These are phyloP conservation scores for Philhelius pedissequus DNA, from an alignment of 2,888 invertebrate genomes.

Conservation along the genomic window DNA sequence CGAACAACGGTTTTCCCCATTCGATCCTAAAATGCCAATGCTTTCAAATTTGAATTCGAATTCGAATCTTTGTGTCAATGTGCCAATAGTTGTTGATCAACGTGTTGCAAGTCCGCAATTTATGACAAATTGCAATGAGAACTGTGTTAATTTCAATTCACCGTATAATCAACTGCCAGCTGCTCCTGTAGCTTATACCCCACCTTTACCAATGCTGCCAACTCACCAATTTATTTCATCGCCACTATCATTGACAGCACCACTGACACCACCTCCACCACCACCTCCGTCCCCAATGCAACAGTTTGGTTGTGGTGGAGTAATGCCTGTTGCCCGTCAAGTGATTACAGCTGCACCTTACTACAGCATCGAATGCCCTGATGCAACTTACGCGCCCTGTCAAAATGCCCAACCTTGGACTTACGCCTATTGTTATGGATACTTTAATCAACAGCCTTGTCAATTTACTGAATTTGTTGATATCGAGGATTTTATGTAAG, in stretches of 20 bases:
- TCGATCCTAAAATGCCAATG: constrained; percentile 34
- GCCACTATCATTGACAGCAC: background rate
- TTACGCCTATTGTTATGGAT: constrained; percentile 84
- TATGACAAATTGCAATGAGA: constrained; percentile 48
- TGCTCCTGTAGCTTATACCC: constrained; percentile 60
- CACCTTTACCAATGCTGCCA: constrained; percentile 21
- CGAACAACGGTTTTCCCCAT: constrained; percentile 21
- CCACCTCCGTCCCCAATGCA: background rate
- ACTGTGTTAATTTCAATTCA: constrained; percentile 67
- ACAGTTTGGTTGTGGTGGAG: constrained; percentile 33
- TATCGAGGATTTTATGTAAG: constrained; percentile 89
- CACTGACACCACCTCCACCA: background rate
- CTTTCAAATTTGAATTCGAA: background rate
- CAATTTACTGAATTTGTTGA: constrained; percentile 84
- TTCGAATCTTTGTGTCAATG: constrained; percentile 10
- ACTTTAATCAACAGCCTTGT: constrained; percentile 82
- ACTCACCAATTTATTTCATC: constrained; percentile 18
- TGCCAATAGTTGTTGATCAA: constrained; percentile 5
- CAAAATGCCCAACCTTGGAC: constrained; percentile 81
- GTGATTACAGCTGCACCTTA: constrained; percentile 58
- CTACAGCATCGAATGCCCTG: constrained; percentile 21
- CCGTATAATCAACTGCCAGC: constrained; percentile 39
- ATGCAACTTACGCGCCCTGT: constrained; percentile 79
- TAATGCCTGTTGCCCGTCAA: constrained; percentile 35
- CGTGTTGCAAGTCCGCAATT: constrained; percentile 20